Evolutionary conservation across 2,113 vertebrate species (phyloP).

Genomic region (Tylochromis polylepis): DNA sequence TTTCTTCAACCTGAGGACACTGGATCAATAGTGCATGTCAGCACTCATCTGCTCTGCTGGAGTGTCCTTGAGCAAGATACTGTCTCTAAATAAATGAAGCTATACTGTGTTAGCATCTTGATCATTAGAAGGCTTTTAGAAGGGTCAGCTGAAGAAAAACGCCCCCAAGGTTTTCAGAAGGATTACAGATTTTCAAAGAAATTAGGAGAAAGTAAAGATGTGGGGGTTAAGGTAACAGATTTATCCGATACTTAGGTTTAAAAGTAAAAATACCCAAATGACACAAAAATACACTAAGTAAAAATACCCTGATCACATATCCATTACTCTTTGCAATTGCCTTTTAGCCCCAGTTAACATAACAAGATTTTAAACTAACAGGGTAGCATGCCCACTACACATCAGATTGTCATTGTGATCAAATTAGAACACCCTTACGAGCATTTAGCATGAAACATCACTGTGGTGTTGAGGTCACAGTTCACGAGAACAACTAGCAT

Average conservation of each 20-base stretch:
- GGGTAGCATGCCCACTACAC: background rate
- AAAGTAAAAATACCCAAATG: background rate
- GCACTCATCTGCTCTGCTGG: conserved; percentile 21
- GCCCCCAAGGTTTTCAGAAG: background rate
- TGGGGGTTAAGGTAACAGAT: background rate
- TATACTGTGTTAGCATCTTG: background rate
- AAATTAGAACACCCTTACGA: background rate
- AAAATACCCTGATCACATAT: background rate
- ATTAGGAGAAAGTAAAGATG: background rate
- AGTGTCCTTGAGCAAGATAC: conserved; percentile 57
- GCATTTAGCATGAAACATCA: background rate
- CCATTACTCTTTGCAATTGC: background rate
- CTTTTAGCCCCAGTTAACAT: background rate
- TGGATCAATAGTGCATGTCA: conserved; percentile 42
- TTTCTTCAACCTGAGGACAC: conserved; percentile 29
- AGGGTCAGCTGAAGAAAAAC: background rate
- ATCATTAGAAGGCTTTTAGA: background rate
- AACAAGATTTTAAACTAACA: background rate
- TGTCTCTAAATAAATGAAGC: background rate
- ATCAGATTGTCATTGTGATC: background rate
- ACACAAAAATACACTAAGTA: background rate
- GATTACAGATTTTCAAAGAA: background rate
- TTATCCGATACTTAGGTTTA: background rate
- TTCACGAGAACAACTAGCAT: background rate
- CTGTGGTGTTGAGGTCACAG: background rate